These are phyloP conservation scores for Callinectes sapidus DNA, from an alignment of 2,888 invertebrate genomes.

Conservation along the genomic window DNA sequence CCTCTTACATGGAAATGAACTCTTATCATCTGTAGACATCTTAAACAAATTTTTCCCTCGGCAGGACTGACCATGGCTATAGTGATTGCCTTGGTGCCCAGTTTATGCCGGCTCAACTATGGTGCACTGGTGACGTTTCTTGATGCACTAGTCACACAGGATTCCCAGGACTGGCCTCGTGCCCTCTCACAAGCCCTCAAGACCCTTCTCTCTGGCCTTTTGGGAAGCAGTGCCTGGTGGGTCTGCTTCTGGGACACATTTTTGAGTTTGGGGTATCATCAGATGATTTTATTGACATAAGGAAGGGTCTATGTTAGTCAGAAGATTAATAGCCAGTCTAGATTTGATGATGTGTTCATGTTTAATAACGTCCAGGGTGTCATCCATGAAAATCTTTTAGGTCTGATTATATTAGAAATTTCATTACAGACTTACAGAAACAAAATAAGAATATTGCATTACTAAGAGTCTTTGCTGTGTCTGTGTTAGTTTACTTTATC, in stretches of 20 bases:
- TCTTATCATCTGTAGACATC: neutral
- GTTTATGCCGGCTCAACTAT: conserved; percentile 74
- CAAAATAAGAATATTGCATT: no score
- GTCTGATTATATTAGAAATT: no score
- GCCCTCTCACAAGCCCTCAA: conserved; percentile 23
- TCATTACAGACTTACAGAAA: no score
- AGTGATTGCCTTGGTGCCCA: conserved; percentile 34
- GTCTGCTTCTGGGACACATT: neutral
- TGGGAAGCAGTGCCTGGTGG: conserved; percentile 50
- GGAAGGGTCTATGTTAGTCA: no score
- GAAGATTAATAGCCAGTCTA: no score
- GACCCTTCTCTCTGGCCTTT: conserved; percentile 49
- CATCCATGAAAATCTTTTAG: no score
- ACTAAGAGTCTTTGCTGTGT: no score
- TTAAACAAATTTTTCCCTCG: neutral
- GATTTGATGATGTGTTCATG: no score
- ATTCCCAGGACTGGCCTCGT: conserved; percentile 37
- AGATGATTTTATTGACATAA: no score
- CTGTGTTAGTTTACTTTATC: neutral
- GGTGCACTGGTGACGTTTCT: conserved; percentile 40
- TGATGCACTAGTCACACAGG: conserved; percentile 51
- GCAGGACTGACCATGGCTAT: conserved; percentile 27
- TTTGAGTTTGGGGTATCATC: no score
- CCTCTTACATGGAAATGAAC: no score
- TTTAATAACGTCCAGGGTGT: no score